These are phyloP conservation scores for Aproaerema taeniolella DNA, from an alignment of 2,888 invertebrate species.

Conservation along the genomic window DNA sequence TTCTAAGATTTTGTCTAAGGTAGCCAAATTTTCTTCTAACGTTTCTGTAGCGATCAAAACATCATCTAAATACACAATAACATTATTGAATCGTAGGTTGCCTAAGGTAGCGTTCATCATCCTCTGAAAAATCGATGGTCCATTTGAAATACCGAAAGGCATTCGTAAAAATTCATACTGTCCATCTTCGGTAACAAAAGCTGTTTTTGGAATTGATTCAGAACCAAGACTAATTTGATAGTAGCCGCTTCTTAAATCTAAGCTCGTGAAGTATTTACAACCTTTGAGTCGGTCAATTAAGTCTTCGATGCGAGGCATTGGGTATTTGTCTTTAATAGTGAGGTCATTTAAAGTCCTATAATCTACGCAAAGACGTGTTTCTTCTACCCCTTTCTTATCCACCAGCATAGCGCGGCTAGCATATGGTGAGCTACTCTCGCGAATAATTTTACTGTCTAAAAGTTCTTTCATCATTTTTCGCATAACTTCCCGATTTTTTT, in stretches of 20 bases:
- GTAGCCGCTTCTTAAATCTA: slow-evolving; percentile 16
- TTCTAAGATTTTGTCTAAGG: slow-evolving; percentile 7
- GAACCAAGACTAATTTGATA: slow-evolving; percentile 16
- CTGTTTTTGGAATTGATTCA: slow-evolving; percentile 14
- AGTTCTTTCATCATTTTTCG: slow-evolving; percentile 11
- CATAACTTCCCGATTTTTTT: neutral
- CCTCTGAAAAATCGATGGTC: neutral
- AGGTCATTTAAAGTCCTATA: slow-evolving; percentile 20
- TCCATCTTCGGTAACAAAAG: no score
- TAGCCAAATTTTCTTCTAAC: slow-evolving; percentile 13
- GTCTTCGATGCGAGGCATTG: no score
- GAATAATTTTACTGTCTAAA: slow-evolving; percentile 18
- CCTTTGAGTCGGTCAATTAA: slow-evolving; percentile 12
- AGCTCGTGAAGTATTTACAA: slow-evolving; percentile 2
- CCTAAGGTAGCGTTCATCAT: neutral
- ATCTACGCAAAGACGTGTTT: slow-evolving; percentile 23
- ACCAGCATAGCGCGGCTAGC: slow-evolving; percentile 23
- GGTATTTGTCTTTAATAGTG: slow-evolving; percentile 16
- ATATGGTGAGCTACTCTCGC: slow-evolving; percentile 21
- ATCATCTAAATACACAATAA: slow-evolving; percentile 17
- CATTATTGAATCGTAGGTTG: slow-evolving; percentile 6
- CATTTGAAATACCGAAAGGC: slow-evolving; percentile 1
- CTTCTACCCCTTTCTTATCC: slow-evolving; percentile 24
- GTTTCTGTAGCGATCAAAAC: slow-evolving; percentile 12
- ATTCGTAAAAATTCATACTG: slow-evolving; percentile 12